Base-by-base conservation (phyloP, 2,888 invertebrate species). In the Teinopalpus imperialis region DNA sequence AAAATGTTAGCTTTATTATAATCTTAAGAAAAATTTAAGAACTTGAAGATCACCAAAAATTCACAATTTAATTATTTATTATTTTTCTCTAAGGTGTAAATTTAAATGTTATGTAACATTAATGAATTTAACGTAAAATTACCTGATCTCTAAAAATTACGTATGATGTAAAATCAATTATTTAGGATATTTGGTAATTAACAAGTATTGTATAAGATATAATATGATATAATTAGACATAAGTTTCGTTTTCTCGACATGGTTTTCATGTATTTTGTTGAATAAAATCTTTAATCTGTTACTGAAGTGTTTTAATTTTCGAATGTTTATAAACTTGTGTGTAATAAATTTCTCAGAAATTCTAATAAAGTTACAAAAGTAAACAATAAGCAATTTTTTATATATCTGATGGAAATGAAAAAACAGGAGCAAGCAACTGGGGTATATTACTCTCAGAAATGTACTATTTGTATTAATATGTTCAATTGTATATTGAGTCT, bases 261-360 rank as follows among this genome's bases (percentile, higher is more conserved):
- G 67, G 65, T 71, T 70, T 70, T 72, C 55, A 67, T 61, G 57
- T 64, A n/a, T 64, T 67, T 64, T 71, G 72, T 71, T 75, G 72
- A 76, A 71, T 74, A 75, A 74, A 76, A 66, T 64, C 54, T 64
- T 64, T 55, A 60, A 65, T 65, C 72, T 70, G 67, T 77, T 72
- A 59, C 37, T 30, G n/a, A 14, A 8, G 5, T 8, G 20, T 1
- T n/a, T 26, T 37, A 3, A 12, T 27, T 37, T n/a, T n/a, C n/a
- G n/a, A n/a, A n/a, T n/a, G n/a, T n/a, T n/a, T n/a, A n/a, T n/a
- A n/a, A n/a, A n/a, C n/a, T n/a, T n/a, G n/a, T n/a, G n/a, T n/a
- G n/a, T n/a, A n/a, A n/a, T n/a, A n/a, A n/a, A n/a, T n/a, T n/a
- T n/a, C n/a, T n/a, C n/a, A n/a, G n/a, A n/a, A n/a, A n/a, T n/a